Percentiles rank a stretch among this genome's conserved stretches.
phyloP scores from a whole-genome alignment of 2,797 vertebrate genomes.

The Enteromius fasciolatus region DNA sequence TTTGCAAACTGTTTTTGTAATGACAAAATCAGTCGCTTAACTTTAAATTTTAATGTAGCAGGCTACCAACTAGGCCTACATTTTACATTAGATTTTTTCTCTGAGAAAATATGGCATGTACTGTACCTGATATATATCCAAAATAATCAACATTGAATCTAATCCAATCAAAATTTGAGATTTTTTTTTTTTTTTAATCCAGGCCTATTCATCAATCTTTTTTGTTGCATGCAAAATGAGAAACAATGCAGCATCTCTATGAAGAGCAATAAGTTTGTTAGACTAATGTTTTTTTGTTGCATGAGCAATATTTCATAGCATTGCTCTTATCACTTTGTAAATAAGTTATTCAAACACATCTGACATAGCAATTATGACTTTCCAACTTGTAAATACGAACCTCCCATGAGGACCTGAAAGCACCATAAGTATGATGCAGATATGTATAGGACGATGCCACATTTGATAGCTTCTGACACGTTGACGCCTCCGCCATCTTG shows the following conservation, averaged over 20 bases:
- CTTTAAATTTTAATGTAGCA: not conserved
- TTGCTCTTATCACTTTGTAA: not conserved
- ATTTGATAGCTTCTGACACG: not conserved
- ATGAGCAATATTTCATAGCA: not conserved
- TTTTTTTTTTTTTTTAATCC: too few species aligned
- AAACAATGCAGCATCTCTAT: not conserved
- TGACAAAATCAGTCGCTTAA: not conserved
- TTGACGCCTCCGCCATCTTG: not conserved
- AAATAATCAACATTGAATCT: not conserved
- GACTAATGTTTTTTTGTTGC: not conserved
- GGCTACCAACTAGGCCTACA: not conserved
- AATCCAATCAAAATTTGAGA: not conserved
- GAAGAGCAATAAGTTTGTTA: not conserved
- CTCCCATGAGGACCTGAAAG: not conserved
- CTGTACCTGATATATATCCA: not conserved
- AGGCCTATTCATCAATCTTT: not conserved
- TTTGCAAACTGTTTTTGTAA: too few species aligned
- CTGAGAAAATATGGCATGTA: not conserved
- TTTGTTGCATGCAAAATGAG: not conserved
- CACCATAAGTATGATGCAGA: not conserved
- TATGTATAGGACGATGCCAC: not conserved
- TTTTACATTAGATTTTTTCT: not conserved
- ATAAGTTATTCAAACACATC: too few species aligned
- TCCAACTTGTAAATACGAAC: not conserved
- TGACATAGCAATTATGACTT: not conserved